Percentiles rank a stretch among this genome's conserved stretches.
Conservation (phyloP, 1,140 invertebrate species). For the Drepana arcuata region DNA sequence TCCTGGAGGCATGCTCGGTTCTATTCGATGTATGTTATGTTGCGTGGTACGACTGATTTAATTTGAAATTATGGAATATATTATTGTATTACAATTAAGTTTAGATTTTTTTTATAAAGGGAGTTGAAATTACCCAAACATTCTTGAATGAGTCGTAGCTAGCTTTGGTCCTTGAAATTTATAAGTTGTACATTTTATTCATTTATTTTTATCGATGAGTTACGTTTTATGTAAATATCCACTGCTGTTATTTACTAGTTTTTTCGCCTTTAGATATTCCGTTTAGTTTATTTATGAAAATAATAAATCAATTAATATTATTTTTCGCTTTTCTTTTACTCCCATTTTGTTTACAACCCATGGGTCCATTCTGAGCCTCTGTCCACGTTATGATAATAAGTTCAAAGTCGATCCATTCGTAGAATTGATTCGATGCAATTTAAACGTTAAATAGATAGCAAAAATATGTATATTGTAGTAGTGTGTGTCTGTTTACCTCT, state of each 20-base stretch:
- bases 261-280: slow-evolving; percentile 50
- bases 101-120: slow-evolving; percentile 23
- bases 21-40: slow-evolving; percentile 32
- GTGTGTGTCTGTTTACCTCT: slow-evolving; percentile 30
- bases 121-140: slow-evolving; percentile 20
- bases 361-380: slow-evolving; percentile 38
- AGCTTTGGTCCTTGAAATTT: slow-evolving; percentile 30
- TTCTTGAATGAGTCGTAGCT: too few species aligned
- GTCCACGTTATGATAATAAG: slow-evolving; percentile 11
- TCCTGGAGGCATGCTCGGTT: too few species aligned
- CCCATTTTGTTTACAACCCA: slow-evolving; percentile 21
- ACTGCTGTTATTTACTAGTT: slow-evolving; percentile 48
- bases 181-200: slow-evolving; percentile 65
- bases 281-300: slow-evolving; percentile 65
- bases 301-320: slow-evolving; percentile 55
- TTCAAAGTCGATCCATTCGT: slow-evolving; percentile 11
- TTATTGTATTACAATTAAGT: slow-evolving; percentile 22
- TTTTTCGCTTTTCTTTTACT: slow-evolving; percentile 38
- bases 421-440: background rate
- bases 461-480: slow-evolving; percentile 8
- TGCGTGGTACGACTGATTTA: slow-evolving; percentile 34
- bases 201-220: slow-evolving; percentile 32
- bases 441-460: slow-evolving; percentile 2
- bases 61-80: slow-evolving; percentile 22
- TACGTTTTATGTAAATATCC: slow-evolving; percentile 61